These are phyloP conservation scores for Hemiprocne comata DNA, from an alignment of 2,113 vertebrate genomes.

Conservation along the genomic window DNA sequence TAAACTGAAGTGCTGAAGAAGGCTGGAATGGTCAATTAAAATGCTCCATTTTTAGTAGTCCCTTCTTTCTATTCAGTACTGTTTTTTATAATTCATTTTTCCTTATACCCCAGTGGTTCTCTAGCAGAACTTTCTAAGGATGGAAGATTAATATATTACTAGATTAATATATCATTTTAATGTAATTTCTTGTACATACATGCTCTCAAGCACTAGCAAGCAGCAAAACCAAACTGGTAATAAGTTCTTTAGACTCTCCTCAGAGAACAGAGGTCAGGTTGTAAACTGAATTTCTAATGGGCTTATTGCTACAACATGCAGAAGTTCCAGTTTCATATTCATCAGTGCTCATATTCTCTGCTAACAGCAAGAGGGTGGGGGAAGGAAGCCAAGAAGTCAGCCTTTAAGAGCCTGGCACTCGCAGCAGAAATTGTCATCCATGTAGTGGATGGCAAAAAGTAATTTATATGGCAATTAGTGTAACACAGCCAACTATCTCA, in stretches of 20 bases:
- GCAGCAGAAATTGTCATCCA: not conserved
- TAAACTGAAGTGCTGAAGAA: not conserved
- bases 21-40: not conserved
- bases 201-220: not conserved
- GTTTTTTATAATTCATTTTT: not conserved
- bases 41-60: not conserved
- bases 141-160: not conserved
- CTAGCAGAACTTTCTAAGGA: not conserved
- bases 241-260: not conserved
- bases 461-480: not conserved
- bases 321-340: not conserved
- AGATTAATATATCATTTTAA: not conserved
- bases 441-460: not conserved
- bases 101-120: not conserved
- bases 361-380: not conserved
- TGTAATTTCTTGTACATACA: not conserved
- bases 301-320: not conserved
- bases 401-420: not conserved
- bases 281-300: not conserved
- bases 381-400: not conserved
- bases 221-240: not conserved
- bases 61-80: not conserved
- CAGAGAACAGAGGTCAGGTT: not conserved
- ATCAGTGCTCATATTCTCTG: accelerated
- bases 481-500: not conserved